Evolutionary conservation across 2,113 vertebrate genomes (phyloP), one percentile per base, ranked within the genome.

Genomic region (Tricholaema leucomelas): DNA sequence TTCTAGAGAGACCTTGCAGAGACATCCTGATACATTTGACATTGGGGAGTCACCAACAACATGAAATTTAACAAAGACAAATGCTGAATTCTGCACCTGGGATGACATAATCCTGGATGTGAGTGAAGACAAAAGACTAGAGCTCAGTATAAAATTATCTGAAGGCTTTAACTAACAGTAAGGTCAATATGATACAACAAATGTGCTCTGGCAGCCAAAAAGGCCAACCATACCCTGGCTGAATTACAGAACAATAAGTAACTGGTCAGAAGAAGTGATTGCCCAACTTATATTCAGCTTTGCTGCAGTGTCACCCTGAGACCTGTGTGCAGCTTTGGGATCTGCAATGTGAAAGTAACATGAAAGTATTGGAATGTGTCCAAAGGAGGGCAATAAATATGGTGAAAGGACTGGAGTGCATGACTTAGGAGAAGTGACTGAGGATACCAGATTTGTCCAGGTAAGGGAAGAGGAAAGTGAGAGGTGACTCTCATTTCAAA

Each of bases 181-280:
- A 50, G 4, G 25, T 35, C 25, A 14, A 7, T 31, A 21, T 0
- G 1, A 65, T 54, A 48, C 33, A 79, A 19, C 18, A 55, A 85
- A 31, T 33, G 13, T 55, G 6, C 28, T 55, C 28, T 20, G 13
- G 12, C 1, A 3, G 31, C 8, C 2, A 44, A 81, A 74, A 10
- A 4, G 8, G 27, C 6, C 15, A 44, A 16, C 24, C 0, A 1
- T 46, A 33, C 6, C 7, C n/a, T 48, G 12, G 12, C 20, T 61
- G 10, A 12, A 15, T 25, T 56, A 64, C 11, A 77, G 10, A 1
- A 63, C 12, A 35, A n/a, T 7, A 69, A 13, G 13, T 44, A 65
- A 9, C 4, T 56, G 2, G 1, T 61, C 8, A 60, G 54, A 69
- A 69, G 5, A 28, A 72, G 13, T 58, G 7, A 54, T 54, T 40